Evolutionary conservation across 2,797 vertebrate genomes (phyloP).

Genomic region (Halcyon badia): DNA sequence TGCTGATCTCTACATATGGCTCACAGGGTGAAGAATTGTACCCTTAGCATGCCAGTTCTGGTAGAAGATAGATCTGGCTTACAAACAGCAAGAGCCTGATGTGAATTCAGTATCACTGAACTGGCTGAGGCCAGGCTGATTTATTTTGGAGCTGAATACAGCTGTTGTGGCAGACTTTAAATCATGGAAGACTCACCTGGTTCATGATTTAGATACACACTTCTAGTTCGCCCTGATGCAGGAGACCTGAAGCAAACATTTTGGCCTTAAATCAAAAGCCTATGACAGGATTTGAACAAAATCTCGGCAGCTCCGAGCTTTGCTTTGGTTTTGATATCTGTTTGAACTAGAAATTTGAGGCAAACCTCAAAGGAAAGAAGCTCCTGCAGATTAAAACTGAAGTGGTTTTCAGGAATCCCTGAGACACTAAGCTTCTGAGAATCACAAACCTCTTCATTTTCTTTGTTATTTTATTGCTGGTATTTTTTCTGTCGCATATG

Average conservation of each 20-base stretch:
- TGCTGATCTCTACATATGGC: slow-evolving; percentile 2
- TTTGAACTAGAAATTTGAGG: slow-evolving; percentile 45
- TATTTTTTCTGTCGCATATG: neutral
- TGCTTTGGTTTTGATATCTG: slow-evolving; percentile 34
- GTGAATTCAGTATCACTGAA: neutral
- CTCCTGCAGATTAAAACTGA: neutral
- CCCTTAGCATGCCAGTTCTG: neutral
- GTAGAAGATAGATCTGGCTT: neutral
- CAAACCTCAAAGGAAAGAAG: slow-evolving; percentile 25
- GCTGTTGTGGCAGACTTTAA: neutral
- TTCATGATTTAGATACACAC: neutral
- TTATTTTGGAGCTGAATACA: neutral
- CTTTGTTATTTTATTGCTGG: neutral
- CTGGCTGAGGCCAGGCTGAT: neutral
- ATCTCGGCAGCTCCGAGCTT: slow-evolving; percentile 8
- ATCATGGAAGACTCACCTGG: neutral
- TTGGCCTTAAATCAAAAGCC: neutral
- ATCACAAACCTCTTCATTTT: neutral
- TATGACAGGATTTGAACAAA: neutral
- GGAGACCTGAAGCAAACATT: neutral
- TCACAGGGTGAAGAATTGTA: neutral
- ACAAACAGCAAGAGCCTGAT: neutral
- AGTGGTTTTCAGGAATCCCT: slow-evolving; percentile 1
- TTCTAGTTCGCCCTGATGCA: neutral
- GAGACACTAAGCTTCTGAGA: neutral